Base-by-base conservation (phyloP, 2,113 vertebrate species). In the Halichoeres trimaculatus region DNA sequence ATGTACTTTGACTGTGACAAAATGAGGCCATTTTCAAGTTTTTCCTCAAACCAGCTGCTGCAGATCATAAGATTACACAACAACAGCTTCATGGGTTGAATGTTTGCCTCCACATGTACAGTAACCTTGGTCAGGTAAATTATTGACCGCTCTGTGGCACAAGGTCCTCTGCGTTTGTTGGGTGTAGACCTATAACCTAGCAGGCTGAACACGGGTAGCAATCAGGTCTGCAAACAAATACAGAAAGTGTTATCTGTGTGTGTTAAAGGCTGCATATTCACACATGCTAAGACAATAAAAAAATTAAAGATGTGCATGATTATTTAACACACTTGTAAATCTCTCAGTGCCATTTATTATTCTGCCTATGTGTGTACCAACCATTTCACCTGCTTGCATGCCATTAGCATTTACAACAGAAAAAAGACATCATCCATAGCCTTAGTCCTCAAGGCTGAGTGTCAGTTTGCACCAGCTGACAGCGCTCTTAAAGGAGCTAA, bases 51-150 rank as follows among this genome's bases (percentile, higher is more conserved):
- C 17, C 51, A 68, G 35, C 60, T 72, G 58, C 20, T 64, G 57
- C 34, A 17, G 48, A 61, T 77, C 19, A n/a, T 45, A 48, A 47
- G 59, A 78, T 78, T 85, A 77, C 30, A 56, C 26, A 26, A 62
- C 45, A 64, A 55, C 76, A 92, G 91, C 87, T 94, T 48, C 1
- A 16, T 55, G 26, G 52, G 30, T 2, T 66, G 66, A 78, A 68
- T 89, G 78, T 84, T 86, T 85, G 76, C 67, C 79, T 78, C 71
- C 53, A 64, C 75, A 83, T 80, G 70, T 83, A 89, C 85, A 78
- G 81, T 81, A 84, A 86, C 76, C 81, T 81, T 76, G 76, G 51
- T 58, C 45, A 10, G 61, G 89, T 90, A 61, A 92, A 90, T 92
- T 56, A 92, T 90, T 90, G 50, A 84, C 58, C 5, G 17, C 40